A percentile compares a stretch with the other conserved stretches of the same genome.
phyloP scores from a whole-genome alignment of 1,140 invertebrate species.

The Drosophila pruinosa region DNA sequence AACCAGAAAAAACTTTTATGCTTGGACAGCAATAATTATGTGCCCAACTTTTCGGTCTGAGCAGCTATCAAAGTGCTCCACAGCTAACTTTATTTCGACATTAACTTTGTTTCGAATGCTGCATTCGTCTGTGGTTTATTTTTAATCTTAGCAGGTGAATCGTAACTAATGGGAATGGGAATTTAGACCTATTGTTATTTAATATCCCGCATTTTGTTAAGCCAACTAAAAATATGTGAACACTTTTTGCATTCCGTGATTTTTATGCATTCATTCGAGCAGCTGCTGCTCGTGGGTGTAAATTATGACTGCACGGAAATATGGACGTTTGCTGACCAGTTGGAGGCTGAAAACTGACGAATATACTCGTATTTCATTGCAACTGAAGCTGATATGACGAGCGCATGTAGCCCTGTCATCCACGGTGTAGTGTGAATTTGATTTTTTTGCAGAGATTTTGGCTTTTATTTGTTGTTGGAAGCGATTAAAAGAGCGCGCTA shows the following conservation, averaged over 20 bases:
- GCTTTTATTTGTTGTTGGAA: constrained; percentile 49
- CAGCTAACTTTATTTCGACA: constrained; percentile 34
- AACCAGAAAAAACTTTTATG: constrained; percentile 27
- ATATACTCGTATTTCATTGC: constrained; percentile 17
- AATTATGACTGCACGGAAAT: constrained; percentile 21
- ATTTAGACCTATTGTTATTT: constrained; percentile 2
- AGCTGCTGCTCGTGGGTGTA: constrained; percentile 12
- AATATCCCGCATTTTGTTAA: neutral
- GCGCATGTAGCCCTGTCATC: neutral
- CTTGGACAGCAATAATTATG: constrained; percentile 32
- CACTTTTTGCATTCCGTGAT: constrained; percentile 21
- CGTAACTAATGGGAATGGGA: neutral
- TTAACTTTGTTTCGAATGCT: constrained; percentile 7
- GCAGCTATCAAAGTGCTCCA: constrained; percentile 32
- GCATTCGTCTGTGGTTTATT: neutral
- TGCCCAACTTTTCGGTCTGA: constrained; percentile 43
- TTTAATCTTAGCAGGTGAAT: constrained; percentile 2
- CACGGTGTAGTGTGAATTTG: constrained; percentile 2
- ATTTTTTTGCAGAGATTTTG: constrained; percentile 29
- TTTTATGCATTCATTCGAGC: constrained; percentile 7
- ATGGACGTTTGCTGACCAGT: too few relatives aligned
- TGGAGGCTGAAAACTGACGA: constrained; percentile 1
- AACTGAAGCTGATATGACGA: neutral
- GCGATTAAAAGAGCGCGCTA: constrained; percentile 34
- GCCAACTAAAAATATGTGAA: constrained; percentile 25